Conservation (phyloP, 2,888 invertebrate species). For the Athalia rosae region DNA sequence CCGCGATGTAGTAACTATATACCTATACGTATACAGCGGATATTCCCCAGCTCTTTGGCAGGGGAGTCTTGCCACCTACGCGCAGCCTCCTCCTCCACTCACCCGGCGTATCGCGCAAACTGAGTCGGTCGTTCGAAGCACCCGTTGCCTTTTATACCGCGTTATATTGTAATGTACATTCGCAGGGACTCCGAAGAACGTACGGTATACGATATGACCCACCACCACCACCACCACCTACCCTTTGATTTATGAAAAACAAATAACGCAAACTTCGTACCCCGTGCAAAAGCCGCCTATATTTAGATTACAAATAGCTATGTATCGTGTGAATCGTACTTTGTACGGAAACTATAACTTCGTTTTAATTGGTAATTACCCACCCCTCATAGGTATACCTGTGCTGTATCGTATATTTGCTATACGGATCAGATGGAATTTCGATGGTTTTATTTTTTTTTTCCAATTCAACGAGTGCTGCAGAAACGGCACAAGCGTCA, state of each 20-base stretch:
- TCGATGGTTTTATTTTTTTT: no score
- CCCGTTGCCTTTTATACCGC: constrained; percentile 61
- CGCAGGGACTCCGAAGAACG: constrained; percentile 46
- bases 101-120: constrained; percentile 46
- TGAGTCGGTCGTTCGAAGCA: constrained; percentile 62
- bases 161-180: constrained; percentile 56
- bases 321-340: background rate
- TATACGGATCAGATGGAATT: no score
- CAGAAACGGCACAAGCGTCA: no score
- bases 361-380: background rate
- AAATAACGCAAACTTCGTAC: constrained; percentile 13
- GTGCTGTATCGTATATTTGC: no score
- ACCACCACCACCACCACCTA: background rate
- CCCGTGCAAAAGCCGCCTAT: background rate
- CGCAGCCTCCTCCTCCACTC: constrained; percentile 35
- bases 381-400: no score
- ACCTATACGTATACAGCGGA: no score
- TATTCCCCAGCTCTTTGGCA: background rate
- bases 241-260: constrained; percentile 36
- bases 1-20: background rate
- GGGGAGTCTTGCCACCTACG: background rate
- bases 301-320: background rate
- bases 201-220: background rate
- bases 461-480: no score
- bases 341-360: background rate